Evolutionary conservation across 2,888 invertebrate species (phyloP).

Genomic region (Stenchaetothrips biformis): DNA sequence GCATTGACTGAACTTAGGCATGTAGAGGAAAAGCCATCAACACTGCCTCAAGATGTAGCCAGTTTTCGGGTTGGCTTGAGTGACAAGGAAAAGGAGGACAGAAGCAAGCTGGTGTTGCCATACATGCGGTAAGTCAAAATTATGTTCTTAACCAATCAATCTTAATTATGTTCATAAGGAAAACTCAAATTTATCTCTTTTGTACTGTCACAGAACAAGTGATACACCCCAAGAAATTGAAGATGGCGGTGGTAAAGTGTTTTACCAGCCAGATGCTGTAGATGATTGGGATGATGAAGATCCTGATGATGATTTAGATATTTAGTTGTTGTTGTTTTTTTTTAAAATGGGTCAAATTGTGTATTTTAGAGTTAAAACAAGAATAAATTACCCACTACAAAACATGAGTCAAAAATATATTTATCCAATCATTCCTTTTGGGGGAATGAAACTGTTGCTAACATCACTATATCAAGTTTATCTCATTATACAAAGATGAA

Average conservation of each 20-base stretch:
- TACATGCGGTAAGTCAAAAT: conserved; percentile 48
- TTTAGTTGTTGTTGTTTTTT: conserved; percentile 44
- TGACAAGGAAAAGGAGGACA: conserved; percentile 57
- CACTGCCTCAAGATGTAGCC: background rate
- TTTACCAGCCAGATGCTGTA: conserved; percentile 69
- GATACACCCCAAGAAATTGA: conserved; percentile 42
- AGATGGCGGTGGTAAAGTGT: conserved; percentile 58
- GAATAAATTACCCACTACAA: background rate
- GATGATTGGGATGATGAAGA: conserved; percentile 85
- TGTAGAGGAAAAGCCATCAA: background rate
- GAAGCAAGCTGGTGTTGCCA: conserved; percentile 56
- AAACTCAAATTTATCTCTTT: background rate
- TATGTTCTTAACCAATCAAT: background rate
- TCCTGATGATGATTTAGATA: conserved; percentile 78
- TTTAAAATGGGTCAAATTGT: background rate
- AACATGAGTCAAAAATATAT: background rate
- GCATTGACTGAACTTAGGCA: background rate
- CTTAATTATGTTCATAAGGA: conserved; percentile 13
- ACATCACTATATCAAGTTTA: background rate
- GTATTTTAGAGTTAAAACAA: background rate
- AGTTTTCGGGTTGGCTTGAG: conserved; percentile 47
- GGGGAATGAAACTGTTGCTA: background rate
- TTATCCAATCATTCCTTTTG: too few species aligned
- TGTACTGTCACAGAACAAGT: conserved; percentile 20
- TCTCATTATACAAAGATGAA: background rate